Percentiles rank a stretch among this genome's conserved stretches.
Conservation (phyloP, 2,888 invertebrate species). For the Ornithoptera priamus region DNA sequence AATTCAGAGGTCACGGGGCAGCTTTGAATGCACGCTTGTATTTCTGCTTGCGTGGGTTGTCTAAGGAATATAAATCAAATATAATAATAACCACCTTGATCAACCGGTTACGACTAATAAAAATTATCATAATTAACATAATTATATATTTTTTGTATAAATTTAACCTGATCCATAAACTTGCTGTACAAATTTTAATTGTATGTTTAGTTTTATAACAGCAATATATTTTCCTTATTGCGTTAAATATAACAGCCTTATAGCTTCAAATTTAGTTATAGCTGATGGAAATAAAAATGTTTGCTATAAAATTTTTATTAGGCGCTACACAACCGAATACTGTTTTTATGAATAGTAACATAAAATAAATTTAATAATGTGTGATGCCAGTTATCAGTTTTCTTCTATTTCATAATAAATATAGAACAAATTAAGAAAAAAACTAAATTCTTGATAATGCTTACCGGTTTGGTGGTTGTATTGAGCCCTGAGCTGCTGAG, state of each 20-base stretch:
- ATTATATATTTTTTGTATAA: not conserved
- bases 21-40: slow-evolving; percentile 35
- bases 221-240: too few relatives aligned
- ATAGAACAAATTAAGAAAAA: too few relatives aligned
- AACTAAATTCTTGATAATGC: too few relatives aligned
- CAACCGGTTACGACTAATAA: too few relatives aligned
- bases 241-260: not conserved
- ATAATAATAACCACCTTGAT: not conserved
- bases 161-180: not conserved
- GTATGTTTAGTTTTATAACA: not conserved
- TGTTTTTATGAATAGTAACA: not conserved
- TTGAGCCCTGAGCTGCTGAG: not conserved
- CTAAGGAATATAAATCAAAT: slow-evolving; percentile 10
- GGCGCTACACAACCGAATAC: not conserved
- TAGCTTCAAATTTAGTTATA: not conserved
- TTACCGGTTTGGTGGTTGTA: not conserved
- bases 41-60: slow-evolving; percentile 2
- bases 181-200: not conserved
- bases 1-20: slow-evolving; percentile 52
- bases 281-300: not conserved
- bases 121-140: too few relatives aligned
- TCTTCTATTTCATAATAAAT: too few relatives aligned
- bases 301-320: not conserved
- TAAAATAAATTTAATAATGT: not conserved
- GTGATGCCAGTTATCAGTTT: not conserved